Base-by-base conservation (phyloP, 2,888 invertebrate species). In the Philaethria dido region DNA sequence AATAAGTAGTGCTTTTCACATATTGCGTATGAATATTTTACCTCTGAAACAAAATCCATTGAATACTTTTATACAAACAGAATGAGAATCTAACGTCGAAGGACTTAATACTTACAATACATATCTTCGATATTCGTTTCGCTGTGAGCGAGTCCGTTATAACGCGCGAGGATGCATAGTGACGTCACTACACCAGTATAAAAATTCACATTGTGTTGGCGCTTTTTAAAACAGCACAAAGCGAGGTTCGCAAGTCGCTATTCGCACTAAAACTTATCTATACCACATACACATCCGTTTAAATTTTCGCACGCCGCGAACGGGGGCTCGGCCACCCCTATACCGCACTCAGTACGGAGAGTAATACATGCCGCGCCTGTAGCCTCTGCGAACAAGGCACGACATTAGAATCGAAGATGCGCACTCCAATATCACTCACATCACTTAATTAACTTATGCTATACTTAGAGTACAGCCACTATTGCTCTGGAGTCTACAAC, bases 321-420 rank as follows among this genome's bases (percentile, higher is more conserved):
- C 68, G 77, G 76, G 77, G 77, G 77, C 72, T 66, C 42, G 62
- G 67, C 54, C 68, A 74, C 75, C 83, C 81, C 80, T 77, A 82
- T 82, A 83, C 86, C 86, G 80, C 84, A 84, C 91, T 95, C 94
- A 95, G 94, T 95, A 95, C 76, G 95, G 95, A 83, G 93, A 93
- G 90, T 94, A 95, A 93, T 94, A 95, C 80, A 86, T 86, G 85
- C 95, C 95, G 85, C 95, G 94, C 88, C 95, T 94, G 92, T 91
- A 94, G 84, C 94, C 94, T 94, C 95, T 95, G 93, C 87, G 92
- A 94, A 93, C 89, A 93, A 90, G 89, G 78, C 84, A 84, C 80
- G 78, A 79, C 77, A 81, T 88, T 85, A 78, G 71, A 65, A 62
- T 44, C 29, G 59, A 45, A 45, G 18, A 45, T 60, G 45, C 18